Evolutionary conservation across 2,797 vertebrate species (phyloP).

Genomic region (Pangasius krempfi): DNA sequence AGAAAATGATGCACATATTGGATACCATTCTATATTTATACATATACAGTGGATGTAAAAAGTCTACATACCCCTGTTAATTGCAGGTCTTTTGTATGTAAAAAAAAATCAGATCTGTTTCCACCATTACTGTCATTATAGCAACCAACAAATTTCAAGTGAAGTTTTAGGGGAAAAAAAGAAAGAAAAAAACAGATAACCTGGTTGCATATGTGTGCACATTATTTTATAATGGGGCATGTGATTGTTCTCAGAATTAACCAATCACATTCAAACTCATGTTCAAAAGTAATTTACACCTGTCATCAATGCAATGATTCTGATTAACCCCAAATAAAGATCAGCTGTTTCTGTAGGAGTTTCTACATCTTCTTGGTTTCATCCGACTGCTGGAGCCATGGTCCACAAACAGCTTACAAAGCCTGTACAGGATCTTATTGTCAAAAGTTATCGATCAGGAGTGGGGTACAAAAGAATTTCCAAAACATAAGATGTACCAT

Average conservation of each 20-base stretch:
- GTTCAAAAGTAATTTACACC: background rate
- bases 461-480: background rate
- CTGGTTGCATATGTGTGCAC: too few relatives aligned
- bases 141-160: background rate
- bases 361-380: background rate
- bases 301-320: background rate
- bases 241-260: background rate
- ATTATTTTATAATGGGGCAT: background rate
- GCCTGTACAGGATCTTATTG: background rate
- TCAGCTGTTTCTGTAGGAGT: background rate
- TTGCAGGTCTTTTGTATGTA: too few relatives aligned
- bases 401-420: background rate
- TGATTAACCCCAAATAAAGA: background rate
- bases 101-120: background rate
- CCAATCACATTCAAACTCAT: background rate
- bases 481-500: background rate
- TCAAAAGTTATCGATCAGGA: background rate
- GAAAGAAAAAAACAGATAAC: too few relatives aligned
- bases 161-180: background rate
- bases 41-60: too few relatives aligned
- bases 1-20: background rate
- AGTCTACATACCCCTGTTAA: too few relatives aligned
- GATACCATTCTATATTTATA: background rate
- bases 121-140: background rate
- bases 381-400: background rate